phyloP scores from a whole-genome alignment of 35 echinoderm and acorn worm species.

The Holothuria glaberrima region DNA sequence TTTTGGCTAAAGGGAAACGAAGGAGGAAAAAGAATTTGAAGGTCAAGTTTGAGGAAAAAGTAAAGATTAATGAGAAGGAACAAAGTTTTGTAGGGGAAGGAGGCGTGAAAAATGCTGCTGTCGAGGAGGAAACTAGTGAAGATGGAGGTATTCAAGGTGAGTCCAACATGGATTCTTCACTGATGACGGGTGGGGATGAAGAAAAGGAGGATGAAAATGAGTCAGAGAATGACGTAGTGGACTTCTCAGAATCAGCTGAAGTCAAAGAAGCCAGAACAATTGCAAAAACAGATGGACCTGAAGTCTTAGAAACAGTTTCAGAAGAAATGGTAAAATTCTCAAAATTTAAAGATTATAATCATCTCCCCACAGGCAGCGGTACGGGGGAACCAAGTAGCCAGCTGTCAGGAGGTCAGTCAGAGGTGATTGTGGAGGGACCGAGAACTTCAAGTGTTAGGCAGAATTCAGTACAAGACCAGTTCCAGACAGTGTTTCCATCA shows the following conservation, averaged over 20 bases:
- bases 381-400: neutral
- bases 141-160: neutral
- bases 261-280: neutral
- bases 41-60: neutral
- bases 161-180: neutral
- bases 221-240: neutral
- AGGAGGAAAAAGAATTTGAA: constrained; percentile 29
- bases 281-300: neutral
- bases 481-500: neutral
- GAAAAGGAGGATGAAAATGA: neutral
- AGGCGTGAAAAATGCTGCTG: neutral
- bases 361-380: neutral
- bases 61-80: neutral
- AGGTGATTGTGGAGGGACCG: neutral
- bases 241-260: neutral
- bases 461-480: neutral
- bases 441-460: neutral
- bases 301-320: neutral
- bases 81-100: neutral
- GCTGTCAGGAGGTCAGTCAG: neutral
- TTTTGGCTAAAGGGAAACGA: neutral
- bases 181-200: neutral
- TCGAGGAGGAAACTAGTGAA: neutral
- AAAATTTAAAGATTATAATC: neutral
- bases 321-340: neutral